These are phyloP conservation scores for Callionymus lyra DNA, from an alignment of 2,113 vertebrate species.

Conservation along the genomic window DNA sequence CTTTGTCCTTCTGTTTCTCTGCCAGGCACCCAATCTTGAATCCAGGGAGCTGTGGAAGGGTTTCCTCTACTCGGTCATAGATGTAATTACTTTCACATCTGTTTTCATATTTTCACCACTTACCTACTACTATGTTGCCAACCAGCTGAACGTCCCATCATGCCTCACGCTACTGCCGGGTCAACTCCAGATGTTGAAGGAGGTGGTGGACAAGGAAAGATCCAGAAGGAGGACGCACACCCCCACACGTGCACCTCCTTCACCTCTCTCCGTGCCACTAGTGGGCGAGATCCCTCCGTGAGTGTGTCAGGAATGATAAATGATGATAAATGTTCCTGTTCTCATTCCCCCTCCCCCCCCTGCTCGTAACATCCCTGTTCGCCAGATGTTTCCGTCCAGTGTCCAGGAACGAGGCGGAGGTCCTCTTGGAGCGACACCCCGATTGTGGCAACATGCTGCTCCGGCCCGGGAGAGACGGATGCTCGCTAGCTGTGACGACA, in stretches of 20 bases:
- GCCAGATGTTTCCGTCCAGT: conserved; percentile 76
- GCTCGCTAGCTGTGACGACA: conserved; percentile 70
- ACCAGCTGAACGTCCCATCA: conserved; percentile 72
- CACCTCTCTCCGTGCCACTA: conserved; percentile 60
- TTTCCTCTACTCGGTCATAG: conserved; percentile 75
- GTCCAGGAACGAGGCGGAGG: conserved; percentile 74
- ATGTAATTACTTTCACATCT: conserved; percentile 55
- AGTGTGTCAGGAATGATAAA: conserved; percentile 39
- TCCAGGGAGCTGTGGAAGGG: conserved; percentile 80
- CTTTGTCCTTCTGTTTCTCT: conserved; percentile 1
- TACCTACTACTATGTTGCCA: background rate
- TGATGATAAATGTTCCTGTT: no score
- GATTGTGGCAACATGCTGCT: conserved; percentile 78
- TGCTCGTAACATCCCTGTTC: no score
- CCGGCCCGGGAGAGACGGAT: conserved; percentile 70
- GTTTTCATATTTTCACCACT: background rate
- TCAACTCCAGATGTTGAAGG: conserved; percentile 74
- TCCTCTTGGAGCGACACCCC: conserved; percentile 70
- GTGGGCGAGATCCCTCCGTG: conserved; percentile 68
- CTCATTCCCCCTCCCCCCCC: no score
- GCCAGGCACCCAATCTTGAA: conserved; percentile 74
- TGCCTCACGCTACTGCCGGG: conserved; percentile 75
- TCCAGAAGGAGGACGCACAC: conserved; percentile 59
- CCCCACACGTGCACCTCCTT: conserved; percentile 52
- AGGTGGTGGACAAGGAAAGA: conserved; percentile 73